Percentiles rank a stretch among this genome's conserved stretches.
Conservation (phyloP, 2,797 vertebrate species). For the Neosalanx taihuensis region DNA sequence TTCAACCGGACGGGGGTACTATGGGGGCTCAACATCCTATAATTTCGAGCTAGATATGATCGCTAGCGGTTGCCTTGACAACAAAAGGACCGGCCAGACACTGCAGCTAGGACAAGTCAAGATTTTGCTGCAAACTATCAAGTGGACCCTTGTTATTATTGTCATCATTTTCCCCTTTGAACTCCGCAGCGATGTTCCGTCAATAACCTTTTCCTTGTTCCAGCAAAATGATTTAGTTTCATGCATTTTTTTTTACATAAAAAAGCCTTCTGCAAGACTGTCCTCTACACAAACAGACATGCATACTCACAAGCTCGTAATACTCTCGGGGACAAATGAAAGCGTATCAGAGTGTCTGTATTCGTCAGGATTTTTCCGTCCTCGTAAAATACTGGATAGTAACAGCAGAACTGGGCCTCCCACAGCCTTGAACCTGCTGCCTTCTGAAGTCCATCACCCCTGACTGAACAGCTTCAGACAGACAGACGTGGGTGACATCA, state of each 20-base stretch:
- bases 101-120: neutral
- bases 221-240: constrained; percentile 66
- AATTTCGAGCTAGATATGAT: constrained; percentile 20
- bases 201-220: constrained; percentile 32
- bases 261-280: constrained; percentile 30
- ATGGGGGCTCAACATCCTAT: constrained; percentile 16
- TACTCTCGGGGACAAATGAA: constrained; percentile 62
- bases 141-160: neutral
- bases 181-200: constrained; percentile 16
- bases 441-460: neutral
- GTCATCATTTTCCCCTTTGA: neutral
- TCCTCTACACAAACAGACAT: constrained; percentile 59
- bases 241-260: constrained; percentile 62
- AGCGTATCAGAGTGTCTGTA: constrained; percentile 47
- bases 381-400: constrained; percentile 61
- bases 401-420: constrained; percentile 30
- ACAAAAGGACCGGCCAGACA: constrained; percentile 17
- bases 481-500: constrained; percentile 2
- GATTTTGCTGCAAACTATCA: neutral
- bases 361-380: constrained; percentile 18
- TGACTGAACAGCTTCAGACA: constrained; percentile 35
- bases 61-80: constrained; percentile 39
- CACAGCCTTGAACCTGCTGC: too few relatives aligned
- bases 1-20: constrained; percentile 15
- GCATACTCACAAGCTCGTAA: constrained; percentile 68